These are phyloP conservation scores for Morbakka virulenta DNA, from an alignment of 30 jellyfish, hydroid and myxozoan genomes.

Conservation along the genomic window DNA sequence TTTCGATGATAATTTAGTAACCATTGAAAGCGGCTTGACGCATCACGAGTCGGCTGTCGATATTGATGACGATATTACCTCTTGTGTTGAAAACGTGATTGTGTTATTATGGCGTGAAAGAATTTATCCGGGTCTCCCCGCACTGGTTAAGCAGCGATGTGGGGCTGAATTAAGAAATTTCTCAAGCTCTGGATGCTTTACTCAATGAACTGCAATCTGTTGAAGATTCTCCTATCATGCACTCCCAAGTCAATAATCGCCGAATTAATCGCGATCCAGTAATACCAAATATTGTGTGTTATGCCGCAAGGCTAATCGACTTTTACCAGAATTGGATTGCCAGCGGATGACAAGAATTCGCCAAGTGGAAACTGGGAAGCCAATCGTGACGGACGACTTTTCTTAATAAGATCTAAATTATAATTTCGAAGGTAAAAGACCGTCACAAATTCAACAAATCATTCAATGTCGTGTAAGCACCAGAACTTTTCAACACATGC, in stretches of 20 bases:
- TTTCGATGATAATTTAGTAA: conserved; percentile 16
- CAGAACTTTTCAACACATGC: neutral
- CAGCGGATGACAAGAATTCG: neutral
- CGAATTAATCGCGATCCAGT: neutral
- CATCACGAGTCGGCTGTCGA: conserved; percentile 14
- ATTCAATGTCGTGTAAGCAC: neutral
- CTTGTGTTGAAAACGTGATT: conserved; percentile 19
- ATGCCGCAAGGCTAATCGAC: neutral
- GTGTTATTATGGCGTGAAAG: conserved; percentile 24
- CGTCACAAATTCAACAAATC: neutral
- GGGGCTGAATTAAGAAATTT: neutral
- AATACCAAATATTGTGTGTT: neutral
- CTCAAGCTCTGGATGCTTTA: neutral
- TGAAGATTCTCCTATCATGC: neutral
- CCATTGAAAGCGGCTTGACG: conserved; percentile 7
- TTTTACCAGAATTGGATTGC: neutral
- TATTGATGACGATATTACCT: conserved; percentile 28
- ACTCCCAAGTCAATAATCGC: neutral
- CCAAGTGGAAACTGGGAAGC: neutral
- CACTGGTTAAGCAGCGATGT: conserved; percentile 33
- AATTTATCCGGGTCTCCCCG: conserved; percentile 27
- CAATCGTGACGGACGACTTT: neutral
- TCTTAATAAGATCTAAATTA: neutral
- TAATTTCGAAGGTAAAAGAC: neutral
- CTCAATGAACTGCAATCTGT: neutral